Evolutionary conservation across 2,888 invertebrate genomes (phyloP), one percentile per base, ranked within the genome.

Genomic region (Cosmia pyralina): DNA sequence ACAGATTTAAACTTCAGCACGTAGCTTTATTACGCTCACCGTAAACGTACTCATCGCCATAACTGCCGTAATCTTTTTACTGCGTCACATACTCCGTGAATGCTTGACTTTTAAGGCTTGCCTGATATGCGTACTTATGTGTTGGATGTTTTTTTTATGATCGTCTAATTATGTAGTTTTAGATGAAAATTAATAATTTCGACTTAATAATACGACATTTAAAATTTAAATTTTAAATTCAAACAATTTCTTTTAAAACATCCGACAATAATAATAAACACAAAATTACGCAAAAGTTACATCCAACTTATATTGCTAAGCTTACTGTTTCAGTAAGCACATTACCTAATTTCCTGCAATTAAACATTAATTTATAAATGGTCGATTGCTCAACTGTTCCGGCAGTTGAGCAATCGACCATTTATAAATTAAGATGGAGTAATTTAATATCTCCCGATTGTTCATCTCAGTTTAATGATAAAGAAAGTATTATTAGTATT

Each of bases 11-110:
- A 71, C 67, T 55, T 53, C 38, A 81, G 19, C 75, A 67, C 84
- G 81, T 79, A 85, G 85, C 84, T 87, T 76, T 85, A 85, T 83
- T 82, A 86, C 85, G 76, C 69, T 82, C 86, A 85, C 82, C 80
- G 82, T 88, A 89, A 90, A 89, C 80, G 85, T 82, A 76, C 77
- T 66, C 80, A 41, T 80, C 72, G 73, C 80, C 68, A 66, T 77
- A 82, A 71, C 82, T 82, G 81, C 66, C 77, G 75, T 82, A 66
- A 79, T 82, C 69, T 80, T 78, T 84, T 81, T 71, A 83, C 69
- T 60, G 59, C 46, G 69, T 76, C 57, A 67, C 83, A 83, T 84
- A 84, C 83, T 83, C 69, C 52, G 82, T 79, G 83, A 85, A 86
- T 84, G 79, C 85, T 75, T 57, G 70, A 68, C 76, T 75, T 82